A percentile compares a stretch with the other conserved stretches of the same genome.
Evolutionary conservation across 2,888 invertebrate species (phyloP).

Genomic region (Nebria salina): DNA sequence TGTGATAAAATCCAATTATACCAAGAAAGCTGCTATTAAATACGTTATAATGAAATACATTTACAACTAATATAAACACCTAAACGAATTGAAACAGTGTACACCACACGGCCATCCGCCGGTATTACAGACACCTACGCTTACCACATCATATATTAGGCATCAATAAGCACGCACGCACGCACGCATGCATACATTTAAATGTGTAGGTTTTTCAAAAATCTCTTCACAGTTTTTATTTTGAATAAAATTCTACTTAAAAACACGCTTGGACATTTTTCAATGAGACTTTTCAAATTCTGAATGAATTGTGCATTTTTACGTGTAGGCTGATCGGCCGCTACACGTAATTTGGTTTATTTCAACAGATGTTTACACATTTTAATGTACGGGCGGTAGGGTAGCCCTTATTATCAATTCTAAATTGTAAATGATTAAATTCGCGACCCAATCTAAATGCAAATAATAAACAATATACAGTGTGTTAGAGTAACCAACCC

Average conservation of each 20-base stretch:
- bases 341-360: too few species aligned
- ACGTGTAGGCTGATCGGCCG: not conserved
- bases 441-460: not conserved
- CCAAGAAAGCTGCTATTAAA: constrained; percentile 29
- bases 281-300: not conserved
- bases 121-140: constrained; percentile 29
- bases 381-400: too few species aligned
- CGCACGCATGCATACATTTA: not conserved
- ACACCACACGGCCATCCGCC: not conserved
- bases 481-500: not conserved
- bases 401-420: not conserved
- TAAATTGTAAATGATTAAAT: not conserved
- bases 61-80: constrained; percentile 42
- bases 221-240: not conserved
- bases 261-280: not conserved
- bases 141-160: not conserved
- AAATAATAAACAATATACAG: not conserved
- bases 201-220: not conserved
- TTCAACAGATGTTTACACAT: too few species aligned
- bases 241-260: constrained; percentile 1
- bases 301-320: not conserved
- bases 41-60: constrained; percentile 42
- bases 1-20: constrained; percentile 22
- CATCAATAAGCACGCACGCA: not conserved
- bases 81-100: constrained; percentile 40